These are phyloP conservation scores for Charaxes varanes DNA, from an alignment of 1,140 invertebrate species.

Conservation along the genomic window DNA sequence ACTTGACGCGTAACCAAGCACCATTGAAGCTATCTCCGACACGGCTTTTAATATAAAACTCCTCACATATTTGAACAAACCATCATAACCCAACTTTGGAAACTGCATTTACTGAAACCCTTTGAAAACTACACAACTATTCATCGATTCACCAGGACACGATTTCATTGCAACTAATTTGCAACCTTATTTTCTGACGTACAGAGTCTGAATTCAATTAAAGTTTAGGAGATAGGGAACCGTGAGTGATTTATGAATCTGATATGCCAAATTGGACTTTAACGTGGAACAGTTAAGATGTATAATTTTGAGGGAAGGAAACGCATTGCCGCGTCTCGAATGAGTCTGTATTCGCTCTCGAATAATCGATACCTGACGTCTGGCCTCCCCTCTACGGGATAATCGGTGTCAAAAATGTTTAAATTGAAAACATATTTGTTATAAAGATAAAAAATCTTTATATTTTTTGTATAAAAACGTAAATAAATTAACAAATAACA, in stretches of 20 bases:
- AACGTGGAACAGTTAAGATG: slow-evolving; percentile 32
- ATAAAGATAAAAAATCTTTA: no score
- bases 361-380: slow-evolving; percentile 72
- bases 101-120: slow-evolving; percentile 32
- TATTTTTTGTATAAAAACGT: no score
- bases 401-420: slow-evolving; percentile 10
- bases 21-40: slow-evolving; percentile 1
- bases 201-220: slow-evolving; percentile 15
- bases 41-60: slow-evolving; percentile 2
- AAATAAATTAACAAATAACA: no score
- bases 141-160: slow-evolving; percentile 22
- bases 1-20: slow-evolving; percentile 1
- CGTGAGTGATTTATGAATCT: slow-evolving; percentile 38
- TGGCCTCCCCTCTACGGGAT: slow-evolving; percentile 42
- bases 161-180: not conserved
- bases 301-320: slow-evolving; percentile 43
- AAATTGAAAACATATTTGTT: no score
- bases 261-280: slow-evolving; percentile 34
- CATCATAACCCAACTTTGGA: slow-evolving; percentile 18
- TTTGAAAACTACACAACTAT: slow-evolving; percentile 31
- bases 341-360: slow-evolving; percentile 60
- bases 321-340: slow-evolving; percentile 47
- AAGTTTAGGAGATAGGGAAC: slow-evolving; percentile 18
- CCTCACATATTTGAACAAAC: slow-evolving; percentile 15
- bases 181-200: not conserved